phyloP scores from a whole-genome alignment of 2,113 vertebrate species.

The Mesembrinibis cayennensis region DNA sequence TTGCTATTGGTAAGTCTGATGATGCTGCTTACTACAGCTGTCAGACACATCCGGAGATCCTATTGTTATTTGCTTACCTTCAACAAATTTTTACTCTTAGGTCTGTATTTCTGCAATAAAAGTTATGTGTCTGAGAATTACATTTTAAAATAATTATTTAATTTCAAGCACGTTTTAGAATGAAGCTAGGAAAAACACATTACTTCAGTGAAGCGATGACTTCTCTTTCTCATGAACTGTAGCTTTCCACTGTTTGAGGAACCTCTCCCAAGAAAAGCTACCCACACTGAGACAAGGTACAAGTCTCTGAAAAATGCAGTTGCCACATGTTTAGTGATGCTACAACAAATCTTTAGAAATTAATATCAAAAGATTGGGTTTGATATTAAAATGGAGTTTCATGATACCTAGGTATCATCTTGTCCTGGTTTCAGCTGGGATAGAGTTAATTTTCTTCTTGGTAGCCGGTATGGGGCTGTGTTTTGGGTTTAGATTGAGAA shows the following conservation, averaged over 20 bases:
- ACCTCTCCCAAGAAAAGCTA: not conserved
- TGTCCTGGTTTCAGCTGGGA: too few relatives aligned
- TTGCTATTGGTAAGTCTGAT: not conserved
- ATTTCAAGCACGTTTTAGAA: not conserved
- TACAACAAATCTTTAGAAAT: not conserved
- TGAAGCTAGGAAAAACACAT: not conserved
- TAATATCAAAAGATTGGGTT: not conserved
- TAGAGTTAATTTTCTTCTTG: too few relatives aligned
- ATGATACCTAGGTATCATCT: not conserved
- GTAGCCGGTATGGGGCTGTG: too few relatives aligned
- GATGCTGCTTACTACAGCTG: not conserved
- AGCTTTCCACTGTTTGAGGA: not conserved
- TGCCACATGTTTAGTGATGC: not conserved
- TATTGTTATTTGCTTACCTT: not conserved
- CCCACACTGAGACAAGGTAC: not conserved
- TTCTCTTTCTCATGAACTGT: not conserved
- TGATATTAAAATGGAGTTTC: not conserved
- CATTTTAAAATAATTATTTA: not conserved
- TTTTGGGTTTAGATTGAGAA: too few relatives aligned
- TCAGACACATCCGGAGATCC: not conserved
- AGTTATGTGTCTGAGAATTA: not conserved
- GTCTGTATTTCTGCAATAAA: not conserved
- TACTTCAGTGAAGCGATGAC: not conserved
- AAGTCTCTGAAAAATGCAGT: not conserved
- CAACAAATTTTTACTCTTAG: not conserved